Evolutionary conservation across 2,797 vertebrate genomes (phyloP).

Genomic region (Cossypha niveicapilla): DNA sequence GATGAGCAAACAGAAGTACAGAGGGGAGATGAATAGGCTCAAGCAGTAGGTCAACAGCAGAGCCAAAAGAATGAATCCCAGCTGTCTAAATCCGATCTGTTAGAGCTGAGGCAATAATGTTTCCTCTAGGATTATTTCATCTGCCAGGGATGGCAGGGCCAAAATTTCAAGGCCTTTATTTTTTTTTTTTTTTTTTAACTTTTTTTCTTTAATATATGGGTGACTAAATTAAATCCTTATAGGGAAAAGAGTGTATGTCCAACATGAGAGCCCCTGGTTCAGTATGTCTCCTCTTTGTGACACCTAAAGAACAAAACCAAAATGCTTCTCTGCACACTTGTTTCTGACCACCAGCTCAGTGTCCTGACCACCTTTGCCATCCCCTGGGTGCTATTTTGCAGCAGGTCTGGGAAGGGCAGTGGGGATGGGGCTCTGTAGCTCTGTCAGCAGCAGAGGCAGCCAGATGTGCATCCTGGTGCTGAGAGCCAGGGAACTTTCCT

Average conservation of each 20-base stretch:
- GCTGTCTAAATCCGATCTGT: not conserved
- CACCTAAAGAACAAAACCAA: not conserved
- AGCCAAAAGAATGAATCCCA: conserved; percentile 1
- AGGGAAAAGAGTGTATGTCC: accelerated
- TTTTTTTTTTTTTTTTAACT: not conserved
- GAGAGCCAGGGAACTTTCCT: not conserved
- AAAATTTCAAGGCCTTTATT: not conserved
- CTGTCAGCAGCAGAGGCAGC: accelerated
- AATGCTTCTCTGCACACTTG: accelerated
- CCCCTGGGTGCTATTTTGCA: not conserved
- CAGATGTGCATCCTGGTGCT: not conserved
- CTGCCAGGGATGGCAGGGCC: not conserved
- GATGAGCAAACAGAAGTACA: conserved; percentile 58
- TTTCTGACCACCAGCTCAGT: not conserved
- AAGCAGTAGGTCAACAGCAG: conserved; percentile 53
- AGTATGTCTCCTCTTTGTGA: accelerated
- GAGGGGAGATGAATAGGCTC: conserved; percentile 35
- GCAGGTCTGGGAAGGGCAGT: not conserved
- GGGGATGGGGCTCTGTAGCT: not conserved
- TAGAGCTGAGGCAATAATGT: not conserved
- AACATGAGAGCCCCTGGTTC: accelerated
- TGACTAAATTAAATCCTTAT: accelerated
- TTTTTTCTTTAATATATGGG: not conserved
- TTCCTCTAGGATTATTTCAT: conserved; percentile 24
- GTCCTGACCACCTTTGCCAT: accelerated